Percentiles rank a stretch among this genome's conserved stretches.
Conservation (phyloP, 2,888 invertebrate genomes). For the Dryococelus australis region DNA sequence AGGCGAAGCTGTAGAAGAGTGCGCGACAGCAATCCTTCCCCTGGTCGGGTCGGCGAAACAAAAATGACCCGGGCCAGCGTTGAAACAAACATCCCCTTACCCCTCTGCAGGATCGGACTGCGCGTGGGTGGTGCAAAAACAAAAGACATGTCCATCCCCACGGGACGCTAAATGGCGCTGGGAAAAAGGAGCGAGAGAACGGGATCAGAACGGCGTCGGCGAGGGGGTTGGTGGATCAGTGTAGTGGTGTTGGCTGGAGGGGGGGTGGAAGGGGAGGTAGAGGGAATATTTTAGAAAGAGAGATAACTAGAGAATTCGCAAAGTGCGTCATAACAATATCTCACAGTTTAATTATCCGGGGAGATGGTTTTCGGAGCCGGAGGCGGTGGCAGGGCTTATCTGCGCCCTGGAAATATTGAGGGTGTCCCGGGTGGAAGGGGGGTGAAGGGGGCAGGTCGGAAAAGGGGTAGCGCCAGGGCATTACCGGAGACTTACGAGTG, state of each 20-base stretch:
- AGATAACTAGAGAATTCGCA: constrained; percentile 43
- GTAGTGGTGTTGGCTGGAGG: background rate
- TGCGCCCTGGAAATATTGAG: constrained; percentile 13
- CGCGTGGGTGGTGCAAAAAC: constrained; percentile 28
- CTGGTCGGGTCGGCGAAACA: background rate
- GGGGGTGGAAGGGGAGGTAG: constrained; percentile 28
- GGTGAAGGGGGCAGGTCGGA: background rate
- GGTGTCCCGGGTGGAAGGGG: background rate
- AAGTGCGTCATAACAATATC: constrained; percentile 42
- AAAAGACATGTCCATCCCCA: constrained; percentile 39
- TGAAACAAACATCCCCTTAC: too few relatives aligned
- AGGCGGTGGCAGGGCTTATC: constrained; percentile 28
- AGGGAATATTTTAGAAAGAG: constrained; percentile 29
- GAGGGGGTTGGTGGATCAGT: background rate
- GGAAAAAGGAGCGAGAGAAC: constrained; percentile 17
- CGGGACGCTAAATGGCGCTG: constrained; percentile 25
- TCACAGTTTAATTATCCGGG: constrained; percentile 42
- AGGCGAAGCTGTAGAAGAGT: too few relatives aligned
- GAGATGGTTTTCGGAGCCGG: constrained; percentile 27
- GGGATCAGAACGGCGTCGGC: constrained; percentile 25
- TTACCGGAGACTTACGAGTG: constrained; percentile 26
- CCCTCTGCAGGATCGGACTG: too few relatives aligned
- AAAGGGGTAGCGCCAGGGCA: constrained; percentile 20
- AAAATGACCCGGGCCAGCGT: background rate
- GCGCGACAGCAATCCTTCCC: background rate